These are phyloP conservation scores for Achroia grisella DNA, from an alignment of 1,140 invertebrate genomes.

Conservation along the genomic window DNA sequence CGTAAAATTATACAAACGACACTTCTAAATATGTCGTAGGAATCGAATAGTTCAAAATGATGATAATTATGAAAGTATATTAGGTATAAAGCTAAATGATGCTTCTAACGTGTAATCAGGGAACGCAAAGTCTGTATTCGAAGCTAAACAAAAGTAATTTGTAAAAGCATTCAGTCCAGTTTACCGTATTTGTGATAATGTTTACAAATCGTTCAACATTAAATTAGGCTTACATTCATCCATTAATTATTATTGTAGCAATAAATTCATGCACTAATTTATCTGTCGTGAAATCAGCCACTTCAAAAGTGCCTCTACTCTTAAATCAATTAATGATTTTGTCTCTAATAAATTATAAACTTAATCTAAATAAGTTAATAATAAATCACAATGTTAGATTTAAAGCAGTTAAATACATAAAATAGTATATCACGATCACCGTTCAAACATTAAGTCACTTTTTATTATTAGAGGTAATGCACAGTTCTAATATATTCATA, in stretches of 20 bases:
- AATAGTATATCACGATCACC: slow-evolving; percentile 25
- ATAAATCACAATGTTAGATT: slow-evolving; percentile 11
- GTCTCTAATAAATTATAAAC: slow-evolving; percentile 18
- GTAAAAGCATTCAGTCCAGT: slow-evolving; percentile 50
- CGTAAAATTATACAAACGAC: slow-evolving; percentile 25
- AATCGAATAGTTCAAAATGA: slow-evolving; percentile 2
- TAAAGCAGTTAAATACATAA: slow-evolving; percentile 20
- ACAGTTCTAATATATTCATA: slow-evolving; percentile 53
- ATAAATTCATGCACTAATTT: slow-evolving; percentile 45
- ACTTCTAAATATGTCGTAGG: neutral
- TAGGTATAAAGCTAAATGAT: no score
- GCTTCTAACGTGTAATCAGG: slow-evolving; percentile 5
- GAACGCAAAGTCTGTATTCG: slow-evolving; percentile 12
- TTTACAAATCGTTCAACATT: slow-evolving; percentile 34
- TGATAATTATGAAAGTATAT: neutral
- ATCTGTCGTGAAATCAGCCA: slow-evolving; percentile 40
- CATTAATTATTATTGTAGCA: slow-evolving; percentile 30
- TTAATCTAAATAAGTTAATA: slow-evolving; percentile 5
- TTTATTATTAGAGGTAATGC: slow-evolving; percentile 41
- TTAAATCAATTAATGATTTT: slow-evolving; percentile 31
- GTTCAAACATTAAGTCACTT: slow-evolving; percentile 22
- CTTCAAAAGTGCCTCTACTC: slow-evolving; percentile 55
- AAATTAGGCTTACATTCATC: slow-evolving; percentile 49
- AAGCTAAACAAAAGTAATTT: slow-evolving; percentile 8
- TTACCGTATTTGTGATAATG: slow-evolving; percentile 63